A percentile compares a stretch with the other conserved stretches of the same genome.
These are phyloP conservation scores for Drepana arcuata DNA, from an alignment of 1,140 invertebrate species.

Conservation along the genomic window DNA sequence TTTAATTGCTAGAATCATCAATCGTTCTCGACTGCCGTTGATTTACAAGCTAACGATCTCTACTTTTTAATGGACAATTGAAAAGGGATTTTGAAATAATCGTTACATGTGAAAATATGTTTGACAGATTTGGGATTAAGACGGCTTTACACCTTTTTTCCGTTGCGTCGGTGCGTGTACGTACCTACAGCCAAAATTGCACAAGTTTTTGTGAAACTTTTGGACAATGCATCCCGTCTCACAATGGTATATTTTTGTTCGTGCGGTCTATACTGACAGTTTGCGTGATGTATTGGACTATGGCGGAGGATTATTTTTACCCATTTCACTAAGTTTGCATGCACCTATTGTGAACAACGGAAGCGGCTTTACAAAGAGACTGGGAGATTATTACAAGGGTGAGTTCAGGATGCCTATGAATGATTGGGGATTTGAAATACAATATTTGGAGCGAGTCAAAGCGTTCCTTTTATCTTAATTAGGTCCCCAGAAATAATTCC, in stretches of 20 bases:
- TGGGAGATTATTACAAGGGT: constrained; percentile 43
- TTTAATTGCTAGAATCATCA: constrained; percentile 42
- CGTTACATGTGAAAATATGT: constrained; percentile 17
- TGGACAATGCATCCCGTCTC: constrained; percentile 45
- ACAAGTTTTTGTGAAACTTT: constrained; percentile 64
- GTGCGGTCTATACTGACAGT: constrained; percentile 66
- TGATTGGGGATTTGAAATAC: constrained; percentile 39
- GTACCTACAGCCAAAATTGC: constrained; percentile 54
- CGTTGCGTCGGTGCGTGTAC: constrained; percentile 42
- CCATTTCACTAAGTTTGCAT: constrained; percentile 68
- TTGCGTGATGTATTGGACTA: constrained; percentile 66
- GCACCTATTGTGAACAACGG: constrained; percentile 61
- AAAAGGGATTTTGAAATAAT: constrained; percentile 11
- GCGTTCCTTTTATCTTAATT: no score
- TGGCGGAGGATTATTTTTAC: constrained; percentile 66
- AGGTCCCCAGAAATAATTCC: no score
- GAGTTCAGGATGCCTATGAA: constrained; percentile 35
- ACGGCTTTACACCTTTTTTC: constrained; percentile 25
- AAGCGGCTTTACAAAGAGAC: constrained; percentile 61
- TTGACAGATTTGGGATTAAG: constrained; percentile 25
- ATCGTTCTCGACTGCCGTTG: constrained; percentile 23
- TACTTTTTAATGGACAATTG: constrained; percentile 11
- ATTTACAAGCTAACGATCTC: constrained; percentile 24
- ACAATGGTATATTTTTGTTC: constrained; percentile 69
- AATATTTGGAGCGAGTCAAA: constrained; percentile 21